Evolutionary conservation across 2,797 vertebrate species (phyloP), one percentile per base, ranked within the genome.

Genomic region (Benthosema pterotum): DNA sequence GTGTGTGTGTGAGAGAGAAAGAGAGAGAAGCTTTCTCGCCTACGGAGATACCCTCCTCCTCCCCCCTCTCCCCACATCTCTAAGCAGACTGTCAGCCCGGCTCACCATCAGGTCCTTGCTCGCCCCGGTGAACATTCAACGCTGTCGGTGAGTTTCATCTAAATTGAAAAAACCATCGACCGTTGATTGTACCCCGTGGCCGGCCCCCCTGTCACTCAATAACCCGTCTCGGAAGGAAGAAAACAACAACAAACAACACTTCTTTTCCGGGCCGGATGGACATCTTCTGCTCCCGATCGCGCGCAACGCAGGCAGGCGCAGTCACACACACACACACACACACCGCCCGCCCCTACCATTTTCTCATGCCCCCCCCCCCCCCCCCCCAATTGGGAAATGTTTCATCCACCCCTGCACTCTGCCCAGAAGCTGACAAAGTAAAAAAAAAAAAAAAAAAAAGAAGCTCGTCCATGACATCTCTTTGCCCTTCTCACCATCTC

Each of bases 111-210:
- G 79, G 75, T 76, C 71, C 64, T 0, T 83, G 93, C 93, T 95
- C 88, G 92, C 93, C 90, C 87, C 93, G 82, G 93, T 91, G 95
- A 97, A 97, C 95, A 97, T 97, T 97, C 95, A 97, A 97, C 95
- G 95, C 95, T 97, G 95, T 97, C 95, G 95, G 95, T 97, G 95
- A 97, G 95, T 98, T 98, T 98, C 89, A 92, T 91, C 94, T 95
- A 94, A 92, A 93, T 94, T 91, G 91, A 94, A 94, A 90, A 92
- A 99, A 99, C 97, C 97, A 99, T 98, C 97, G 97, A 98, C 97
- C 97, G 97, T 99, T 99, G 97, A 98, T 93, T 99, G 97, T 99
- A 96, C 97, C 97, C 96, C 94, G 93, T 87, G 92, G 96, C 92
- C 89, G 89, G 92, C 90, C 88, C 90, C 88, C 80, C 86, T 89